A percentile compares a stretch with the other conserved stretches of the same genome.
Evolutionary conservation across 2,888 invertebrate species (phyloP).

Genomic region (Oscheius sp.): DNA sequence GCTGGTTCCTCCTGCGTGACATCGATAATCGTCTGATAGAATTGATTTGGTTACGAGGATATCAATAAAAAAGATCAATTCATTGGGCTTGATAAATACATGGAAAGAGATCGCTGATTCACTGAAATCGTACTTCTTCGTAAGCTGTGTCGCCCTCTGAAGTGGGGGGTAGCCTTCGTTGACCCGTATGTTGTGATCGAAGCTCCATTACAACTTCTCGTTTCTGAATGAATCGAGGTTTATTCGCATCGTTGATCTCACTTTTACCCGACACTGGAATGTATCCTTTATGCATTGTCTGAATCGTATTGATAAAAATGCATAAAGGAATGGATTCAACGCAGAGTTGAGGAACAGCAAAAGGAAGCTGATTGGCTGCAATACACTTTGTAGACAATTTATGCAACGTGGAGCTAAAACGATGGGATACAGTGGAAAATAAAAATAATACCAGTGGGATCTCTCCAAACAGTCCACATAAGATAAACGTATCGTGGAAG

Average conservation of each 20-base stretch:
- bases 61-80: not conserved
- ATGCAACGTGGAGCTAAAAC: slow-evolving; percentile 65
- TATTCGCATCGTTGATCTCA: not conserved
- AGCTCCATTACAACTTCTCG: slow-evolving; percentile 14
- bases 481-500: slow-evolving; percentile 86
- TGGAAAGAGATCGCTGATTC: not conserved
- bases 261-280: slow-evolving; percentile 72
- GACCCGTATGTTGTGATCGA: slow-evolving; percentile 16
- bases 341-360: slow-evolving; percentile 90
- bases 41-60: not conserved
- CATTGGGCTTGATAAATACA: slow-evolving; percentile 4
- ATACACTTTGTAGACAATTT: slow-evolving; percentile 60
- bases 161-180: not conserved
- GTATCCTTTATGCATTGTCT: slow-evolving; percentile 87
- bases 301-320: slow-evolving; percentile 86
- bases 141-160: slow-evolving; percentile 28
- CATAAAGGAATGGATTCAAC: slow-evolving; percentile 89
- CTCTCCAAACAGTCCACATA: slow-evolving; percentile 70
- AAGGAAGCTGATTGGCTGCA: slow-evolving; percentile 84
- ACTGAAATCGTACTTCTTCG: slow-evolving; percentile 25
- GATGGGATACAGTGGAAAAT: not conserved
- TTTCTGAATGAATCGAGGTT: slow-evolving; percentile 13
- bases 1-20: too few species aligned
- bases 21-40: not conserved
- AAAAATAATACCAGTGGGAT: slow-evolving; percentile 56